These are phyloP conservation scores for Dunckerocampus dactyliophorus DNA, from an alignment of 2,113 vertebrate genomes.

Conservation along the genomic window DNA sequence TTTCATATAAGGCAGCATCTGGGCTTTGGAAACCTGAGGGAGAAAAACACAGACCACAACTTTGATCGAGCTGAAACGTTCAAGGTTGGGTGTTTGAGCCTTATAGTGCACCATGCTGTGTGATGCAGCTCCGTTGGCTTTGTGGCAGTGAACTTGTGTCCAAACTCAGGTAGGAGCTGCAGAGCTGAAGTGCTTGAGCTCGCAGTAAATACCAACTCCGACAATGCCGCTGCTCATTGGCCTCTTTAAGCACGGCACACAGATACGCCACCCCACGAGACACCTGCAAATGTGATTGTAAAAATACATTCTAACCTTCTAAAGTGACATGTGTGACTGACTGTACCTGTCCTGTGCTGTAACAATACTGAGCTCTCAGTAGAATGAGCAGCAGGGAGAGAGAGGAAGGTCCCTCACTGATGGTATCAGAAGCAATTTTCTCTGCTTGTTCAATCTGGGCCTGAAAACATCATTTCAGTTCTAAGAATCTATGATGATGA, in stretches of 20 bases:
- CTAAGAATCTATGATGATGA: not conserved
- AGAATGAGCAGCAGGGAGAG: conserved; percentile 67
- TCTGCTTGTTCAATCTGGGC: conserved; percentile 73
- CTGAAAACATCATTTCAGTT: conserved; percentile 38
- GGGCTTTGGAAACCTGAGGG: conserved; percentile 77
- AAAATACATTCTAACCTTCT: not conserved
- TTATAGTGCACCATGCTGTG: conserved; percentile 68
- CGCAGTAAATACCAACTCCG: conserved; percentile 86
- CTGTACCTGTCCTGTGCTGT: conserved; percentile 66
- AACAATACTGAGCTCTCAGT: conserved; percentile 76
- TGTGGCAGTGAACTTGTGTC: conserved; percentile 61
- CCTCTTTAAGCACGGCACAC: conserved; percentile 74
- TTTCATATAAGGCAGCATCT: conserved; percentile 75
- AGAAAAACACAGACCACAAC: conserved; percentile 6
- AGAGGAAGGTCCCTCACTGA: conserved; percentile 54
- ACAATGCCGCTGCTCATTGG: conserved; percentile 71
- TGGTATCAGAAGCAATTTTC: conserved; percentile 29
- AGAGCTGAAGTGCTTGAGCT: conserved; percentile 75
- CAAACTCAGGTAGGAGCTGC: conserved; percentile 77
- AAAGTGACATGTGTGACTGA: not conserved
- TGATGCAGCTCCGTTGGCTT: conserved; percentile 66
- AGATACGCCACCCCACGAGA: conserved; percentile 71
- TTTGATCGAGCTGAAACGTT: not conserved
- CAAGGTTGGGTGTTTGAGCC: not conserved
- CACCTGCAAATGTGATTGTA: conserved; percentile 61